phyloP scores from a whole-genome alignment of 37 sponge, comb jelly and placozoan genomes.

The Geodia barretti region DNA sequence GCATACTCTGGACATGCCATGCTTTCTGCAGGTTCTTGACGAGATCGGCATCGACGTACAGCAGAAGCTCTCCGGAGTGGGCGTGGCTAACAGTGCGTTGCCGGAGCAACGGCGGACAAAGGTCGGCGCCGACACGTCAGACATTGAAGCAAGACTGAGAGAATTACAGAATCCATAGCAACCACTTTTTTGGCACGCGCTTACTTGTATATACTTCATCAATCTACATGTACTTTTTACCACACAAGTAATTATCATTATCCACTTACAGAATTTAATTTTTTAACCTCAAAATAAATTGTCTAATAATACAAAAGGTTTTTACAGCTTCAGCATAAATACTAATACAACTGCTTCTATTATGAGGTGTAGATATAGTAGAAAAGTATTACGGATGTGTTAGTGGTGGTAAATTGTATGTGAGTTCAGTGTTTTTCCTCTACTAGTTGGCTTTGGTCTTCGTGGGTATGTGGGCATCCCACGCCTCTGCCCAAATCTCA shows the following conservation, averaged over 20 bases:
- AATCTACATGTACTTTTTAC: neutral
- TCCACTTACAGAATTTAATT: too few relatives aligned
- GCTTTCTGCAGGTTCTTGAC: constrained; percentile 70
- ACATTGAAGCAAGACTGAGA: constrained; percentile 49
- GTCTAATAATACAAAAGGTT: too few relatives aligned
- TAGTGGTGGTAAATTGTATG: too few relatives aligned
- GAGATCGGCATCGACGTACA: constrained; percentile 97
- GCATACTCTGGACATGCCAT: too few relatives aligned
- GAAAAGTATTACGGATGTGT: too few relatives aligned
- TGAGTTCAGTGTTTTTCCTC: too few relatives aligned
- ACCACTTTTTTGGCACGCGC: too few relatives aligned
- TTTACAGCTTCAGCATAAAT: neutral
- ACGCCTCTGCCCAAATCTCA: constrained; percentile 69
- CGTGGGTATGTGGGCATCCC: constrained; percentile 6
- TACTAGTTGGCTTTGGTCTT: neutral
- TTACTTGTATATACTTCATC: too few relatives aligned
- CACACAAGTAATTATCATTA: neutral
- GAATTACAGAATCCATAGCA: constrained; percentile 39
- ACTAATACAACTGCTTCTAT: neutral
- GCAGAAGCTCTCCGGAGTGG: constrained; percentile 52
- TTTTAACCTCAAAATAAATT: neutral
- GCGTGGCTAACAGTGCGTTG: constrained; percentile 39
- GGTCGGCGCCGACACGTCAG: constrained; percentile 22
- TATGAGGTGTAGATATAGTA: neutral
- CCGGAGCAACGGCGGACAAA: neutral